Evolutionary conservation across 2,797 vertebrate genomes (phyloP).

Genomic region (Syngnathus rostellatus): DNA sequence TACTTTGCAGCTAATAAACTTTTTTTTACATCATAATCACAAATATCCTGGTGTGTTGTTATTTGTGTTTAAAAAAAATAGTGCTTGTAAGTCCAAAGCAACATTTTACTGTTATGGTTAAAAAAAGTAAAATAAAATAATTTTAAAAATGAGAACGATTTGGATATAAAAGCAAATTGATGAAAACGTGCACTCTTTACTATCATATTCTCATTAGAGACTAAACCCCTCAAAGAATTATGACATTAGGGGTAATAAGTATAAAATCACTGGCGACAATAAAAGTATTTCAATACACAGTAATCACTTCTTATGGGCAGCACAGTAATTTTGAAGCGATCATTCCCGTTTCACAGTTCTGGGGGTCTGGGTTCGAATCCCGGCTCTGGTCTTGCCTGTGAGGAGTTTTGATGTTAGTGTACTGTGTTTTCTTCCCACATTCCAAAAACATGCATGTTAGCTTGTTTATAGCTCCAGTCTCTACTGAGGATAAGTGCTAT

Average conservation of each 20-base stretch:
- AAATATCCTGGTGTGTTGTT: constrained; percentile 79
- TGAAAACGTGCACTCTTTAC: constrained; percentile 75
- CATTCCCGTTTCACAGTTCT: too few species aligned
- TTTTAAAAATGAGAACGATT: constrained; percentile 67
- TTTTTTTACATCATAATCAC: constrained; percentile 93
- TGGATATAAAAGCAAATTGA: constrained; percentile 80
- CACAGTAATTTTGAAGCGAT: too few species aligned
- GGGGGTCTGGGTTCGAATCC: too few species aligned
- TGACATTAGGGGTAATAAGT: constrained; percentile 60
- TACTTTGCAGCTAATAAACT: constrained; percentile 84
- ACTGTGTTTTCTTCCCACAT: too few species aligned
- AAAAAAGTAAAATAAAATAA: constrained; percentile 62
- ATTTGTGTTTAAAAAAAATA: constrained; percentile 61
- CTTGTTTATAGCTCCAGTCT: background rate
- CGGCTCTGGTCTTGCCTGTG: too few species aligned
- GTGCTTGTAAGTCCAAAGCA: constrained; percentile 62
- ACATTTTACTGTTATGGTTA: constrained; percentile 67
- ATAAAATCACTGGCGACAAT: constrained; percentile 34
- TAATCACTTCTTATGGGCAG: background rate
- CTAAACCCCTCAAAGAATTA: constrained; percentile 46
- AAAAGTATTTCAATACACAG: constrained; percentile 37
- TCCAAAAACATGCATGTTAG: too few species aligned
- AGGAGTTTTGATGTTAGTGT: too few species aligned
- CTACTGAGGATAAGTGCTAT: background rate
- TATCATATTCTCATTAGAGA: constrained; percentile 40